Evolutionary conservation across 2,113 vertebrate genomes (phyloP).

Genomic region (Kryptolebias marmoratus): DNA sequence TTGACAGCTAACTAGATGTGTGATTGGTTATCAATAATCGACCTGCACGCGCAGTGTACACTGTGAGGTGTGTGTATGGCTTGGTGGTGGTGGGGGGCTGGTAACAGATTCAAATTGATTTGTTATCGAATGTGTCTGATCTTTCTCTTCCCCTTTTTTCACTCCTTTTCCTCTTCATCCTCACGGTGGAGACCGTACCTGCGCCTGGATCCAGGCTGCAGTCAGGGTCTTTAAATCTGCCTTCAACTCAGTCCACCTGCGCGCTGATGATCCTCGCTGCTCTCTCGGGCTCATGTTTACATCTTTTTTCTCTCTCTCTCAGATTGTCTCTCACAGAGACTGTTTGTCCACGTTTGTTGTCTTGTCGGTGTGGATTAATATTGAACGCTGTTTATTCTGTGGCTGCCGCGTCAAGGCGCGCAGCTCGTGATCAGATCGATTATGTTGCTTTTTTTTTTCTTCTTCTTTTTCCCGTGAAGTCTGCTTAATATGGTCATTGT

Average conservation of each 20-base stretch:
- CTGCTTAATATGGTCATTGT: constrained; percentile 44
- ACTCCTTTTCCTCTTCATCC: constrained; percentile 29
- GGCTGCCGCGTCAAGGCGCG: constrained; percentile 60
- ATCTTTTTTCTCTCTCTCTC: neutral
- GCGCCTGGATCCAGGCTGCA: neutral
- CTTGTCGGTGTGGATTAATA: constrained; percentile 62
- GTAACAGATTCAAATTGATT: constrained; percentile 67
- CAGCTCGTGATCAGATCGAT: constrained; percentile 71
- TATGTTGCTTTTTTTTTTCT: constrained; percentile 4
- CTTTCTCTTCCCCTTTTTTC: constrained; percentile 34
- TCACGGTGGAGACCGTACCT: neutral
- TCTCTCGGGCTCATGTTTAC: constrained; percentile 31
- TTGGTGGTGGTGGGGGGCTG: constrained; percentile 22
- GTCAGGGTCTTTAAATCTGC: constrained; percentile 4
- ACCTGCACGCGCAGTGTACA: constrained; percentile 20
- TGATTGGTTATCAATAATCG: constrained; percentile 43
- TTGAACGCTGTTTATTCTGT: constrained; percentile 62
- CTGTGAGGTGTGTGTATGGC: constrained; percentile 37
- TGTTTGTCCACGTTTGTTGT: constrained; percentile 15
- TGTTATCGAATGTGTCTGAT: constrained; percentile 68
- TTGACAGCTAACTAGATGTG: constrained; percentile 46
- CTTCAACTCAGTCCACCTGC: constrained; percentile 67
- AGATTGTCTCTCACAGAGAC: constrained; percentile 15
- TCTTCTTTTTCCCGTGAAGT: constrained; percentile 28
- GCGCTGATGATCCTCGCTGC: constrained; percentile 29